phyloP scores from a whole-genome alignment of 2,888 invertebrate genomes.

The Dasysyrphus tricinctus region DNA sequence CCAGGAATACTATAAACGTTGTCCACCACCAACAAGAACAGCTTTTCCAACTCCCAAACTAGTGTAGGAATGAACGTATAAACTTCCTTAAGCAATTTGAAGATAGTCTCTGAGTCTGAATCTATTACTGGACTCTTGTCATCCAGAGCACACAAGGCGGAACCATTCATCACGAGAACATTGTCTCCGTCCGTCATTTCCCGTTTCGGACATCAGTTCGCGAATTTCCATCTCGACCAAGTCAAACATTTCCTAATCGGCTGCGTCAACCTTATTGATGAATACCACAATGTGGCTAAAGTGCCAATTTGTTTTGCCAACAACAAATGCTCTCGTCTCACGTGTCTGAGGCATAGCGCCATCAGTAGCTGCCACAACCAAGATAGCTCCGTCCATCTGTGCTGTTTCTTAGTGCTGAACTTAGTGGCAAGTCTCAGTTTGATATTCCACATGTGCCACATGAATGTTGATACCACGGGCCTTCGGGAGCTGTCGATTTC shows the following conservation, averaged over 20 bases:
- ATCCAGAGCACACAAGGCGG: constrained; percentile 92
- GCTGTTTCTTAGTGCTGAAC: constrained; percentile 99
- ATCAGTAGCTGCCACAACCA: constrained; percentile 99
- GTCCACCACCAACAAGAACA: constrained; percentile 96
- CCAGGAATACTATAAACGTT: constrained; percentile 96
- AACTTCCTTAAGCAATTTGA: constrained; percentile 92
- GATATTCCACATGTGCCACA: constrained; percentile 97
- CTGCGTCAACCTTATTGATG: constrained; percentile 97
- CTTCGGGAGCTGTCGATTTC: constrained; percentile 99
- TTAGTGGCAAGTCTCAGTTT: constrained; percentile 96
- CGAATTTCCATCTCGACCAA: constrained; percentile 99
- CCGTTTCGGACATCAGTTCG: constrained; percentile 96
- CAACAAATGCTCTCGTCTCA: constrained; percentile 97
- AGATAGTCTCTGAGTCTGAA: constrained; percentile 89
- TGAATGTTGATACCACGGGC: constrained; percentile 99
- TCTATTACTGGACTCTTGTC: constrained; percentile 93
- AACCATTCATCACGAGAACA: constrained; percentile 89
- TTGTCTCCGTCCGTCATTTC: constrained; percentile 97
- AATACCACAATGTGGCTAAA: constrained; percentile 96
- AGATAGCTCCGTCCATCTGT: constrained; percentile 99
- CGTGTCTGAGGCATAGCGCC: constrained; percentile 99
- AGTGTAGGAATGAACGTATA: constrained; percentile 95
- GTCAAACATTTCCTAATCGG: constrained; percentile 97
- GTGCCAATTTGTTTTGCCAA: constrained; percentile 98
- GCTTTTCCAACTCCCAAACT: constrained; percentile 94